Evolutionary conservation across 2,113 vertebrate species (phyloP).

Genomic region (Bos indicus): DNA sequence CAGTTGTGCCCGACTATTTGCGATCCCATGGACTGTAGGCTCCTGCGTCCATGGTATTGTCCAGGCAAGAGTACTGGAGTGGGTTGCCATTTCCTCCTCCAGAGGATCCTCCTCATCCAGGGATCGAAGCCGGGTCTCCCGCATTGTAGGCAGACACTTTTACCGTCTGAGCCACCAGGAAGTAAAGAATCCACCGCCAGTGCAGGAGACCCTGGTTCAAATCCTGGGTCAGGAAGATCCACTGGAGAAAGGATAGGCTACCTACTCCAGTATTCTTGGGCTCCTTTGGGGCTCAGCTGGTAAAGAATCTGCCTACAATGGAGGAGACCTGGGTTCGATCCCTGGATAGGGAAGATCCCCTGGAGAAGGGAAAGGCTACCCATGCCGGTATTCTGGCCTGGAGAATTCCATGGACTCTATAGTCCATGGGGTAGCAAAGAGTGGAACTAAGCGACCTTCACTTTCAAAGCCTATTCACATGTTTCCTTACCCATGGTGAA

Average conservation of each 20-base stretch:
- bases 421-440: background rate
- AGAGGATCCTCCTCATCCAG: background rate
- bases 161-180: background rate
- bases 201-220: no score
- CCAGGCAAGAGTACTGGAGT: background rate
- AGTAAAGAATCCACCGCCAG: background rate
- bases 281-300: no score
- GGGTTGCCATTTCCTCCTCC: background rate
- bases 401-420: background rate
- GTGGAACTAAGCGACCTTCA: background rate
- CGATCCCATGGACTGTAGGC: background rate
- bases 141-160: background rate
- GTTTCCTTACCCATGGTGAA: background rate
- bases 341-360: background rate
- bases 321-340: background rate
- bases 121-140: accelerated
- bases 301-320: background rate
- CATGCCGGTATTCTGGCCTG: background rate
- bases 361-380: background rate
- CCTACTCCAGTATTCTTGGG: no score
- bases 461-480: background rate
- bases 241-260: no score
- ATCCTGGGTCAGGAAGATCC: no score
- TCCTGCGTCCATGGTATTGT: background rate
- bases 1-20: no score